phyloP scores from a whole-genome alignment of 2,797 vertebrate genomes.

The Cyclopterus lumpus region DNA sequence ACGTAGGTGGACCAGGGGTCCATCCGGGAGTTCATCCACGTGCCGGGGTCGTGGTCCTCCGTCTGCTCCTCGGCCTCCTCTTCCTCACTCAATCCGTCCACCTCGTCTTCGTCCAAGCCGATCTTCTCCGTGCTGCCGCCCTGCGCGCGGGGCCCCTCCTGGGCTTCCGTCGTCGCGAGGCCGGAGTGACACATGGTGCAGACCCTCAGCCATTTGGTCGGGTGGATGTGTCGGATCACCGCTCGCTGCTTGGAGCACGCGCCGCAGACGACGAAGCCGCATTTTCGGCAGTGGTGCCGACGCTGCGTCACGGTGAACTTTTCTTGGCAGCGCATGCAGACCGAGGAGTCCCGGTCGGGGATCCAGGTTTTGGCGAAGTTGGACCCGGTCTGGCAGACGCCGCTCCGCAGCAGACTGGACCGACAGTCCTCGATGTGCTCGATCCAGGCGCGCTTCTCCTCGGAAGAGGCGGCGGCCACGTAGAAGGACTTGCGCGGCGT shows the following conservation, averaged over 20 bases:
- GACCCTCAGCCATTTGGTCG: constrained; percentile 85
- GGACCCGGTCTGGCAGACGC: constrained; percentile 54
- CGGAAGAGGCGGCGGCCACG: constrained; percentile 85
- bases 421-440: constrained; percentile 88
- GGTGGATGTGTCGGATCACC: constrained; percentile 83
- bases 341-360: constrained; percentile 87
- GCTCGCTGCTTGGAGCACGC: constrained; percentile 87
- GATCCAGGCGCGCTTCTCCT: constrained; percentile 91
- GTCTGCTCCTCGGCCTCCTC: constrained; percentile 72
- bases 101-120: constrained; percentile 16
- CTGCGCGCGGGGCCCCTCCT: constrained; percentile 26
- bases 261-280: constrained; percentile 90
- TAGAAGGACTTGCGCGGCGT: constrained; percentile 93
- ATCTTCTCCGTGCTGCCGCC: constrained; percentile 38
- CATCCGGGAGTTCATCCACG: constrained; percentile 36
- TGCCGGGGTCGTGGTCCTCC: constrained; percentile 25
- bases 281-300: constrained; percentile 92
- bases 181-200: constrained; percentile 84
- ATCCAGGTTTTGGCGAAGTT: constrained; percentile 88
- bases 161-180: constrained; percentile 51
- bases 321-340: constrained; percentile 92
- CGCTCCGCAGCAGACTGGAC: constrained; percentile 73
- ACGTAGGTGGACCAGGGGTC: constrained; percentile 24
- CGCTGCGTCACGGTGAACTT: constrained; percentile 86
- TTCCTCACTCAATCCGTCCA: constrained; percentile 75